Conservation (phyloP, 2,797 vertebrate genomes). For the Varecia variegata region DNA sequence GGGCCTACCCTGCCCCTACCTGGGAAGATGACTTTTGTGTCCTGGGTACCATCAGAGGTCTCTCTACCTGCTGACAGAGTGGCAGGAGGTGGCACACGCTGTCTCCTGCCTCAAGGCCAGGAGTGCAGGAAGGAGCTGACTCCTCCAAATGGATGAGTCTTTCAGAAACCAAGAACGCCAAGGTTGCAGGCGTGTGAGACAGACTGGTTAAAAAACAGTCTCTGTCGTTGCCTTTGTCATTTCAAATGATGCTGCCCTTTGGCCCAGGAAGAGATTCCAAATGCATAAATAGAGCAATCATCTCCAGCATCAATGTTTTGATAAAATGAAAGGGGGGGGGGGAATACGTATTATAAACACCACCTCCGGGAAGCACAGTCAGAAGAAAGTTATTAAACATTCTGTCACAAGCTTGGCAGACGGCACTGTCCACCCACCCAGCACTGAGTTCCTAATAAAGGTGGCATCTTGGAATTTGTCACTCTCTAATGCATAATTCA, state of each 20-base stretch:
- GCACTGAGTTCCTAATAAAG: slow-evolving; percentile 84
- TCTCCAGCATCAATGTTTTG: slow-evolving; percentile 67
- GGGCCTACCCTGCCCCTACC: not conserved
- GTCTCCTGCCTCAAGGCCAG: not conserved
- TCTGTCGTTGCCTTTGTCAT: slow-evolving; percentile 64
- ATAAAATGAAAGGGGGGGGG: slow-evolving; percentile 75
- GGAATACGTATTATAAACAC: slow-evolving; percentile 80
- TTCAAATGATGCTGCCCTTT: slow-evolving; percentile 70
- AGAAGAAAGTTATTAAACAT: slow-evolving; percentile 85
- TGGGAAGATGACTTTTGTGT: not conserved
- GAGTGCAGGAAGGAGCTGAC: not conserved
- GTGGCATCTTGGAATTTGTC: slow-evolving; percentile 83
- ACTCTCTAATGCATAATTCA: slow-evolving; percentile 86
- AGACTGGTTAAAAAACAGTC: not conserved
- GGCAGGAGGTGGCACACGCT: not conserved
- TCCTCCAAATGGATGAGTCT: not conserved
- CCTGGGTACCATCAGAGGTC: not conserved
- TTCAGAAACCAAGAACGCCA: slow-evolving; percentile 34
- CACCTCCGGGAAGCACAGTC: slow-evolving; percentile 83
- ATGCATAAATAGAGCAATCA: slow-evolving; percentile 76
- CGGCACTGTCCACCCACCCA: slow-evolving; percentile 72
- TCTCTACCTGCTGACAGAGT: not conserved
- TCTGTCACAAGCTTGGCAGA: slow-evolving; percentile 83
- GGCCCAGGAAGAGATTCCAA: slow-evolving; percentile 75
- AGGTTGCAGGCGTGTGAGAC: slow-evolving; percentile 32